phyloP scores from a whole-genome alignment of 2,797 vertebrate species.

The Clamator glandarius region DNA sequence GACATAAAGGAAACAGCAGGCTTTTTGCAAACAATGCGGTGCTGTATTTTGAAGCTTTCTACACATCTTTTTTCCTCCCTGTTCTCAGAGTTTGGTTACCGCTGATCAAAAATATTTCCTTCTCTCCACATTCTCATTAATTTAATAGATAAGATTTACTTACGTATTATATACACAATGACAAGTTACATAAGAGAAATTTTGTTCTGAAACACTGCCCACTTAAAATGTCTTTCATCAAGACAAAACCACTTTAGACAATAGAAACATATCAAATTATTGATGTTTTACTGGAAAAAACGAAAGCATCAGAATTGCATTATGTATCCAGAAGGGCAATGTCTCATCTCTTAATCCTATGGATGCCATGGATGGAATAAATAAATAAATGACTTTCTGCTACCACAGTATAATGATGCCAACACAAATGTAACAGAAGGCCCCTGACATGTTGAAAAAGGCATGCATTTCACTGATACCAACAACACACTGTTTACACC shows the following conservation, averaged over 20 bases:
- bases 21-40: constrained; percentile 82
- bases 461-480: neutral
- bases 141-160: constrained; percentile 73
- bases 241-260: constrained; percentile 50
- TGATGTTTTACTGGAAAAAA: constrained; percentile 54
- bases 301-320: constrained; percentile 20
- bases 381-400: constrained; percentile 46
- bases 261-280: constrained; percentile 28
- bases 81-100: constrained; percentile 70
- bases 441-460: neutral
- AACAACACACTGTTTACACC: neutral
- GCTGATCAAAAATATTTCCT: constrained; percentile 76
- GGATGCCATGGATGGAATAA: neutral
- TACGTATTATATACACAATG: constrained; percentile 60
- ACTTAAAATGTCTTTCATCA: constrained; percentile 61
- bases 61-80: constrained; percentile 55
- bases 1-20: constrained; percentile 81
- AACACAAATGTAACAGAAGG: constrained; percentile 20
- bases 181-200: constrained; percentile 69
- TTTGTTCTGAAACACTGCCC: constrained; percentile 48
- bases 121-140: constrained; percentile 77
- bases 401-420: neutral
- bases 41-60: constrained; percentile 78
- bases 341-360: neutral
- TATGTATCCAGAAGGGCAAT: neutral